Evolutionary conservation across 2,888 invertebrate genomes (phyloP), one percentile per base, ranked within the genome.

Genomic region (Melikaiella ostensackeni): DNA sequence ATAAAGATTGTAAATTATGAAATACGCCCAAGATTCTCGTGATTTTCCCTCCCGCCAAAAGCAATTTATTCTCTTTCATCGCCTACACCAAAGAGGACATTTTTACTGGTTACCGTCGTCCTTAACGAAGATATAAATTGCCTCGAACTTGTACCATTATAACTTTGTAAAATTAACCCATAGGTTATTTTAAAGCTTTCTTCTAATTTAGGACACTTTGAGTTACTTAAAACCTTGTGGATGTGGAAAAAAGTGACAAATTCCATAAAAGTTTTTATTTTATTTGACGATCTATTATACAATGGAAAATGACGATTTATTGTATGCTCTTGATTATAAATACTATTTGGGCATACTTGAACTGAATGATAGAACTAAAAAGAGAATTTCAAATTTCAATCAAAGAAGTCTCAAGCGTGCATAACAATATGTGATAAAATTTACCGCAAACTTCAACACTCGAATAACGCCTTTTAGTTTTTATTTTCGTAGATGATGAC

Each of bases 1-100:
- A 70, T 70, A 70, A 70, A 70, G 50, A 70, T 55, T 70, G 46
- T 55, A 55, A 70, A 70, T 70, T 70, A 70, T 70, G 70, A 70
- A 70, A 70, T 50, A 70, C 50, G 50, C 13, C 30, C 30, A 27
- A 70, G 66, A 55, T 55, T 30, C 50, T 33, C 33, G 33, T 50
- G 50, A 70, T 70, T 50, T 66, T 70, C 13, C 21, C 70, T 55
- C n/a, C 50, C 30, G 16, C n/a, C 13, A 33, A 30, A 70, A 55
- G 70, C 70, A 70, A 70, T 70, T 55, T 70, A 50, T 70, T 70
- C 30, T 50, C 70, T 50, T 70, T 70, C 19, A 50, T 70, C 33
- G 50, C 50, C 13, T n/a, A 33, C 70, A 33, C 70, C 70, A 50
- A 70, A 50, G 50, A 70, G 50, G 70, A 70, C 70, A 55, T 70